Evolutionary conservation across 2,888 invertebrate species (phyloP).

Genomic region (Tupiocoris notatus): DNA sequence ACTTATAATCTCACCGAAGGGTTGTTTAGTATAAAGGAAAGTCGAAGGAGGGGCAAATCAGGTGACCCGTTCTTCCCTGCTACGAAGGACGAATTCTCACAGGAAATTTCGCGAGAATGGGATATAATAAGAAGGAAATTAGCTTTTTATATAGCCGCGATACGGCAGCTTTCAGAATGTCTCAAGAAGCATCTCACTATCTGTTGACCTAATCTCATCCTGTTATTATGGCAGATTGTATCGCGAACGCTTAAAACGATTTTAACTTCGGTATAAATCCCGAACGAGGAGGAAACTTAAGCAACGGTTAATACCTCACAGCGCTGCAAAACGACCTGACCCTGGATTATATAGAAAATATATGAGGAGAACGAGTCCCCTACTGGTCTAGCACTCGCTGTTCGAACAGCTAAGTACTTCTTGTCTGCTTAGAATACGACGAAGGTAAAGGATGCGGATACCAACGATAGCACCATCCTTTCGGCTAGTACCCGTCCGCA

Average conservation of each 20-base stretch:
- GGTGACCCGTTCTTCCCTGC: no score
- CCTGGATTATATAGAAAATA: conserved; percentile 5
- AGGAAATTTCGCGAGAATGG: no score
- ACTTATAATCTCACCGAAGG: no score
- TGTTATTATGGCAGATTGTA: neutral
- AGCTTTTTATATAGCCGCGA: no score
- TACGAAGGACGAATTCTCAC: no score
- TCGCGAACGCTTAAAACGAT: neutral
- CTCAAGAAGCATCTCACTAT: no score
- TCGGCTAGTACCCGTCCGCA: neutral
- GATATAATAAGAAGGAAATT: no score
- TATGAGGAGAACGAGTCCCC: neutral
- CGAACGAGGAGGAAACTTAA: neutral
- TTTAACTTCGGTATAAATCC: neutral
- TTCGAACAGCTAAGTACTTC: no score
- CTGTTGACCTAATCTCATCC: neutral
- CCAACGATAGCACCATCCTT: conserved; percentile 7
- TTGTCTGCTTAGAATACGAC: neutral
- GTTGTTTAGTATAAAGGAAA: no score
- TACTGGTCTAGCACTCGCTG: neutral
- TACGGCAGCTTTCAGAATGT: no score
- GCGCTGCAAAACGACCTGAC: conserved; percentile 3
- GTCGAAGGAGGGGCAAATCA: no score
- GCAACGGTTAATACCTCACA: neutral
- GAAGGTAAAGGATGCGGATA: neutral